phyloP scores from a whole-genome alignment of 2,113 vertebrate species.

The Strix uralensis region DNA sequence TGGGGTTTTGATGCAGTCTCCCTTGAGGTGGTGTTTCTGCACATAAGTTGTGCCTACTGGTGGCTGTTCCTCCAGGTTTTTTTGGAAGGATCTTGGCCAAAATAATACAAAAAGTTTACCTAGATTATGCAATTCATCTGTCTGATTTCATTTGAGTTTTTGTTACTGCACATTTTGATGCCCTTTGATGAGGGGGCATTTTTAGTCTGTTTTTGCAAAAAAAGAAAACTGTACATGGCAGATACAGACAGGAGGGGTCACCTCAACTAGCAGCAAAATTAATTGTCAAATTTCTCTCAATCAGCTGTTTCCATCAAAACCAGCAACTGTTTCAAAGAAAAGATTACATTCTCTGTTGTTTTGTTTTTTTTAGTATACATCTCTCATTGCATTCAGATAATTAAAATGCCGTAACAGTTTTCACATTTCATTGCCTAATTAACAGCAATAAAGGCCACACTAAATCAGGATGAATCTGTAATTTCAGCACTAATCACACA shows the following conservation, averaged over 20 bases:
- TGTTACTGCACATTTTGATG: background rate
- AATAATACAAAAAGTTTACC: background rate
- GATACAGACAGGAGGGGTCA: background rate
- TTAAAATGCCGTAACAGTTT: constrained; percentile 69
- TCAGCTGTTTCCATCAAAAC: constrained; percentile 3
- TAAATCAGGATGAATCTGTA: constrained; percentile 69
- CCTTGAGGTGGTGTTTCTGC: background rate
- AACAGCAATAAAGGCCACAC: constrained; percentile 70
- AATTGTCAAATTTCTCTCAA: background rate
- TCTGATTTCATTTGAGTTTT: background rate
- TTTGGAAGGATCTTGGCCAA: background rate
- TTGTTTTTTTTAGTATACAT: background rate
- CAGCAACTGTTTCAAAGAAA: background rate
- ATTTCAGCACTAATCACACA: constrained; percentile 63
- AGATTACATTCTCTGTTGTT: background rate
- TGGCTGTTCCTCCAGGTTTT: background rate
- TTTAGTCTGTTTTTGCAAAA: background rate
- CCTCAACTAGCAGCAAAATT: background rate
- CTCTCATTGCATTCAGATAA: constrained; percentile 60
- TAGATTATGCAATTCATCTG: background rate
- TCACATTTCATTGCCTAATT: constrained; percentile 71
- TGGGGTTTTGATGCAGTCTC: background rate
- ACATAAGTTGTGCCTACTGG: rapidly evolving
- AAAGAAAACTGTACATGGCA: background rate
- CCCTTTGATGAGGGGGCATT: background rate